phyloP scores from a whole-genome alignment of 2,113 vertebrate species.

The Tragelaphus strepsiceros region DNA sequence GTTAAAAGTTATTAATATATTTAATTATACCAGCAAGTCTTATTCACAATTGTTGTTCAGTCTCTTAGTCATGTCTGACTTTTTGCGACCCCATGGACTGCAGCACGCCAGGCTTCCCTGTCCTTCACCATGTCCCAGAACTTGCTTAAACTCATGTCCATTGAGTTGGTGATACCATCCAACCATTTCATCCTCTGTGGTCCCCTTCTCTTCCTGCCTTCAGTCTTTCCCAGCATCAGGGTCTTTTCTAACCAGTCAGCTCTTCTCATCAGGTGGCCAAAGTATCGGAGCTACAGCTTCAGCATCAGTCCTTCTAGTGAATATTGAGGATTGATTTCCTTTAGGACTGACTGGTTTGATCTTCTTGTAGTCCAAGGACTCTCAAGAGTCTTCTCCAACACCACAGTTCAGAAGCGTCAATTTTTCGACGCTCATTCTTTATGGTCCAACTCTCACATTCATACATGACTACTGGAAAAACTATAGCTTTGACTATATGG shows the following conservation, averaged over 20 bases:
- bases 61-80: not conserved
- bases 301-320: not conserved
- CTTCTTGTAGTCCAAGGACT: not conserved
- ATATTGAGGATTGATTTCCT: not conserved
- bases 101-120: not conserved
- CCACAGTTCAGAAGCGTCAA: not conserved
- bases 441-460: not conserved
- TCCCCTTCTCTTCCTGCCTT: not conserved
- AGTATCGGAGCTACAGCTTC: not conserved
- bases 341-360: not conserved
- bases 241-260: not conserved
- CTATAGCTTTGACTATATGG: not conserved
- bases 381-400: not conserved
- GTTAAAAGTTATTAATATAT: not conserved
- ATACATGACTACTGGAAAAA: not conserved
- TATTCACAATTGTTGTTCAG: not conserved
- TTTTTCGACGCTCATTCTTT: not conserved
- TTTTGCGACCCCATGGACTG: not conserved
- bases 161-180: not conserved
- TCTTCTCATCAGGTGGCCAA: not conserved
- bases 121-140: not conserved
- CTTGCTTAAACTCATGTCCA: not conserved
- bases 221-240: not conserved
- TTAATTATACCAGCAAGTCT: not conserved
- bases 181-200: not conserved